Base-by-base conservation (phyloP, 2,113 vertebrate species). In the Semnornis frantzii region DNA sequence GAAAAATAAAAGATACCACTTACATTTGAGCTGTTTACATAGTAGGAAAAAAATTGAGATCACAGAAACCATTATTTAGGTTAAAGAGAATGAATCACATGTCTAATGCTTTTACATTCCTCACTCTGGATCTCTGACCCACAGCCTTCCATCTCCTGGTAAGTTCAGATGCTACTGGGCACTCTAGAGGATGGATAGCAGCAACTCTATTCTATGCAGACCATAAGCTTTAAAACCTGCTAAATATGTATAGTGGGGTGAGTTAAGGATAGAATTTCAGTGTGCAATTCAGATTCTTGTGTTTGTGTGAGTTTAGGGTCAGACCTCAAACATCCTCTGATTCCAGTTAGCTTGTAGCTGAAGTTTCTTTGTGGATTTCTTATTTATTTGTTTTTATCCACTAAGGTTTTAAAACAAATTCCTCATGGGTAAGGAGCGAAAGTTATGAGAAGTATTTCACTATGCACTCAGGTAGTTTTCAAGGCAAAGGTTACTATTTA, bases 311-410 rank as follows among this genome's bases (percentile, higher is more conserved):
- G 76, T 75, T 92, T 78, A 87, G 75, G 82, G 87, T 76, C 58
- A 23, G 79, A 93, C 73, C 89, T 91, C 91, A 92, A 94, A 77
- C 57, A 81, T 64, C 5, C 85, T 28, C 85, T 42, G 44, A 94
- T 74, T 91, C 65, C 50, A 94, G 87, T 77, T 85, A 82, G 86
- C 94, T 59, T 70, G 72, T 34, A 93, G 62, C n/a, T 87, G 37
- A 44, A 78, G 52, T 52, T 88, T 77, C 63, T 82, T 69, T 59
- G 72, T 25, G 87, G 65, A 76, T 77, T 78, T 95, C 76, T 87
- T 93, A 75, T 87, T 95, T 93, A 8, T 85, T 84, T 89, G 93
- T 93, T 89, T 85, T 90, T 89, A 81, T 59, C 69, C 70, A 73
- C 66, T 52, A 77, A 80, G 34, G 37, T 75, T 89, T 94, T 90